Conservation (phyloP, 1,140 invertebrate species). For the Charaxes varanes region DNA sequence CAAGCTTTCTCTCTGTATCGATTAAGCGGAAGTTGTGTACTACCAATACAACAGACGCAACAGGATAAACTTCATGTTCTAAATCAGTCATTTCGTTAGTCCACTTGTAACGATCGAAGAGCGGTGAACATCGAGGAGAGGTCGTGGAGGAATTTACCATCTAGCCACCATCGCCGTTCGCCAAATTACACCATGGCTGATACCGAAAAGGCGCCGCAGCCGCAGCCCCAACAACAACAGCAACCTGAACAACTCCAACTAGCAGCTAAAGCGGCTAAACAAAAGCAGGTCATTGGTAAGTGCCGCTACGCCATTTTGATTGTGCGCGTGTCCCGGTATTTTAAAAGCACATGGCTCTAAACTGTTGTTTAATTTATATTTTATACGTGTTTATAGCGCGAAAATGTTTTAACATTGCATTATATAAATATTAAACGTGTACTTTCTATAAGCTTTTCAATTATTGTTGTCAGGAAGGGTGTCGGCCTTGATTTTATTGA, state of each 20-base stretch:
- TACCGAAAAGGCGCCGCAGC: conserved; percentile 72
- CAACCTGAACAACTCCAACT: conserved; percentile 55
- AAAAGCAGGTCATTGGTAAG: conserved; percentile 73
- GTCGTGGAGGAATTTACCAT: conserved; percentile 74
- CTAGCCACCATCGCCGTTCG: conserved; percentile 74
- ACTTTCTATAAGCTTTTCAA: no score
- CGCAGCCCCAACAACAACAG: conserved; percentile 61
- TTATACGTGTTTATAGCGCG: conserved; percentile 3
- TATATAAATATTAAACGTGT: no score
- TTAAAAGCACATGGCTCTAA: conserved; percentile 57
- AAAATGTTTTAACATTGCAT: neutral
- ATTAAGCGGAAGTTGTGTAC: conserved; percentile 12
- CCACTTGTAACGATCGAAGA: conserved; percentile 49
- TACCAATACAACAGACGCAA: conserved; percentile 17
- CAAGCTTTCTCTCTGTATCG: neutral
- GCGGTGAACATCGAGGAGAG: conserved; percentile 72
- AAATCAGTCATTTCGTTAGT: conserved; percentile 20
- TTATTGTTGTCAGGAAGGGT: no score
- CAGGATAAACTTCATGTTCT: conserved; percentile 11
- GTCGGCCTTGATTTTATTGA: no score
- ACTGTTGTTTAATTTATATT: conserved; percentile 22
- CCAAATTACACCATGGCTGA: conserved; percentile 75
- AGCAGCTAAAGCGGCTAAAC: conserved; percentile 63
- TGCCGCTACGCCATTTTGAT: conserved; percentile 64
- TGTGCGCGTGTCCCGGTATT: conserved; percentile 53